Evolutionary conservation across 2,113 vertebrate species (phyloP), one percentile per base, ranked within the genome.

Genomic region (Opisthocomus hoazin): DNA sequence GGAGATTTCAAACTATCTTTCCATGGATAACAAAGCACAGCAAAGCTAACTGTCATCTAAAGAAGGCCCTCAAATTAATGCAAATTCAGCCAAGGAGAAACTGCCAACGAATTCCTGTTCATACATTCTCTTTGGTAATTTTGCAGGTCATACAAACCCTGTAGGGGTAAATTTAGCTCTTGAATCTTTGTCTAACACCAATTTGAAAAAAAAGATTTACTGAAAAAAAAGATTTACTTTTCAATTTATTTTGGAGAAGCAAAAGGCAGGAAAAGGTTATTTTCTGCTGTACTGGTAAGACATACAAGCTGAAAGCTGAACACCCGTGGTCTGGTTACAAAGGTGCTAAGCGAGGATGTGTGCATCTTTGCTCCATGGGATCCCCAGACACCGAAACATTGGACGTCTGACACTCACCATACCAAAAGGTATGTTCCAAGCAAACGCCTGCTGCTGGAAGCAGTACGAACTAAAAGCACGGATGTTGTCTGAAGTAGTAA

Each of bases 41-140:
- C 81, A 95, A 50, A 95, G 43, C 93, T 83, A 96, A 94, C 48
- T 77, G 79, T 81, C 69, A 39, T 61, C 78, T 96, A 83, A 93
- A 88, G 76, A 94, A 96, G 75, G 51, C 32, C 29, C 86, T 94
- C 79, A 94, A 90, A 94, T 92, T 92, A 97, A 80, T 97, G 51
- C 12, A 36, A 97, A 89, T 92, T 93, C 71, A 94, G 85, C 24
- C 29, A 93, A 88, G 77, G 94, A 68, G 69, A 96, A 97, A 78
- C 51, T 48, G 93, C 29, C 69, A 84, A 94, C 70, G 60, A 94
- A 90, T 91, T 93, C 10, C 23, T 43, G 32, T 69, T 95, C 51
- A 80, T 93, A 68, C 65, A 70, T 36, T 29, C 60, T 95, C 71
- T 83, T 89, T 71, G 76, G 41, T 92, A 94, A 70, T 73, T 95